phyloP scores from a whole-genome alignment of 2,797 vertebrate species.

The Mormyrus proboscirostris region DNA sequence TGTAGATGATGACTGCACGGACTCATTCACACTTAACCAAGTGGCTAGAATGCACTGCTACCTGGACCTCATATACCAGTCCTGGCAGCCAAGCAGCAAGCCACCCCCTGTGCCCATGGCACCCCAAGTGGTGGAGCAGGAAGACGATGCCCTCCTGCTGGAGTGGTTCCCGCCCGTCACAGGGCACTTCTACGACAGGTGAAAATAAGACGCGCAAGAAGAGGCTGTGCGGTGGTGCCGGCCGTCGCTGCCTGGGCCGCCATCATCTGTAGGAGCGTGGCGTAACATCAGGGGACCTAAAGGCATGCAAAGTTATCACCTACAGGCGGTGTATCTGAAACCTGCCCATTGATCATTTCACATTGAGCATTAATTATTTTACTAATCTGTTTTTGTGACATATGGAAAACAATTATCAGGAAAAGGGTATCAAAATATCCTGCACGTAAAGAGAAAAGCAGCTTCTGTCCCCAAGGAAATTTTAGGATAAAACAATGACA shows the following conservation, averaged over 20 bases:
- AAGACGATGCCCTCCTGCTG: conserved; percentile 66
- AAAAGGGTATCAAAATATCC: not conserved
- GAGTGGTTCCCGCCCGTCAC: conserved; percentile 94
- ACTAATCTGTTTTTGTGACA: not conserved
- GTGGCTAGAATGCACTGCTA: conserved; percentile 98
- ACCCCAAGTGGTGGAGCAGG: conserved; percentile 82
- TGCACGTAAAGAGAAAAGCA: not conserved
- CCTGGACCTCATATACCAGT: conserved; percentile 90
- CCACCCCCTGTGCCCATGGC: conserved; percentile 80
- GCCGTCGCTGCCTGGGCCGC: not conserved
- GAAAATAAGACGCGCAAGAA: conserved; percentile 53
- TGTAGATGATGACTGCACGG: conserved; percentile 87
- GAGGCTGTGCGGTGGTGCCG: not conserved
- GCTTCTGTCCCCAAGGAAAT: not conserved
- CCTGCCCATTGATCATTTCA: not conserved
- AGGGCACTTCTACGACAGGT: conserved; percentile 93
- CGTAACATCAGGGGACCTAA: not conserved
- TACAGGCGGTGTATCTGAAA: not conserved
- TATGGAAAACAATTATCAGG: not conserved
- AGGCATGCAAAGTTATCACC: not conserved
- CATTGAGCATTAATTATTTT: not conserved
- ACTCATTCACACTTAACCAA: conserved; percentile 97
- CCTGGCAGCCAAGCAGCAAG: conserved; percentile 81
- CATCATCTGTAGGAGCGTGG: not conserved
- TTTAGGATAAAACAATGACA: not conserved